Evolutionary conservation across 1,140 invertebrate species (phyloP).

Genomic region (Stegodyphus mimosarum): DNA sequence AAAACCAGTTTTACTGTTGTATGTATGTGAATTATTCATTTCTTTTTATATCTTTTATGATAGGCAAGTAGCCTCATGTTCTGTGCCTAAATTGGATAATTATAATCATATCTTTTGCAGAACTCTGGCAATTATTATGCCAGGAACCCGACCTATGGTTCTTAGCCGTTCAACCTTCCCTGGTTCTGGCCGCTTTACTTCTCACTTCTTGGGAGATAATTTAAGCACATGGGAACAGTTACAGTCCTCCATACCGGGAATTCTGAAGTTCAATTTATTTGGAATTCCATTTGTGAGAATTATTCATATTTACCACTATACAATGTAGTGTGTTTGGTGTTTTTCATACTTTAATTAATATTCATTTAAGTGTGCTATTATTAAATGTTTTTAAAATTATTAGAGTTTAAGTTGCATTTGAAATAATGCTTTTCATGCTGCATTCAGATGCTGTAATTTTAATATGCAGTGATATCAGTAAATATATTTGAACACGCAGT

Average conservation of each 20-base stretch:
- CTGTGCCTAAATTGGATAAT: no score
- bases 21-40: no score
- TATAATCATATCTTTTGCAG: slow-evolving; percentile 15
- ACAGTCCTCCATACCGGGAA: slow-evolving; percentile 69
- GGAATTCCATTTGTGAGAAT: slow-evolving; percentile 68
- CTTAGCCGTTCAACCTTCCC: slow-evolving; percentile 72
- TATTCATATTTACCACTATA: background rate
- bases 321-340: background rate
- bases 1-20: no score
- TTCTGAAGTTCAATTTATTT: slow-evolving; percentile 69
- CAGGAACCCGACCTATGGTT: slow-evolving; percentile 64
- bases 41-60: no score
- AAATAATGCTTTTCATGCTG: no score
- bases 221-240: slow-evolving; percentile 70
- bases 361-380: background rate
- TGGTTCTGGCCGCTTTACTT: slow-evolving; percentile 71
- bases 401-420: no score
- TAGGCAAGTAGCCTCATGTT: no score
- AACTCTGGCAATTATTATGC: slow-evolving; percentile 58
- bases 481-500: no score
- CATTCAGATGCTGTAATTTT: background rate
- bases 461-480: no score
- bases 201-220: slow-evolving; percentile 74
- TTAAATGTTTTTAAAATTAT: background rate
- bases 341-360: background rate